phyloP scores from a whole-genome alignment of 2,113 vertebrate species.

The Halichoerus grypus region DNA sequence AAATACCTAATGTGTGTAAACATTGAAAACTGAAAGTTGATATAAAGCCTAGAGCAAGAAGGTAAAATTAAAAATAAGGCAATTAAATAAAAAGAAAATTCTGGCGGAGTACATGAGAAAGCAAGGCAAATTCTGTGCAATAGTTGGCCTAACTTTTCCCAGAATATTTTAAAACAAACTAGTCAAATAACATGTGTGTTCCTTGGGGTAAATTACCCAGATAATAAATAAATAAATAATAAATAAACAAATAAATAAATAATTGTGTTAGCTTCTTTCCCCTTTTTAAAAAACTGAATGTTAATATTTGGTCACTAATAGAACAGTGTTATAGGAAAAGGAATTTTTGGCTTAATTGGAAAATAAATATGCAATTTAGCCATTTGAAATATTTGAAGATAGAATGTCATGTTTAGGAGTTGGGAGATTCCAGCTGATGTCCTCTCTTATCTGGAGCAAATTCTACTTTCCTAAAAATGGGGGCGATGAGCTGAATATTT shows the following conservation, averaged over 20 bases:
- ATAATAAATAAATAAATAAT: neutral
- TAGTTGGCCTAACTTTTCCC: neutral
- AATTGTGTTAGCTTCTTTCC: neutral
- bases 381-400: neutral
- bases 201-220: neutral
- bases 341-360: neutral
- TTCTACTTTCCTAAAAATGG: neutral
- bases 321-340: neutral
- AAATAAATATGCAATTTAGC: neutral
- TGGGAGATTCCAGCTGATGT: neutral
- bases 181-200: neutral
- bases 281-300: neutral
- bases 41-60: constrained; percentile 65
- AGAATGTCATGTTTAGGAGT: neutral
- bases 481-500: neutral
- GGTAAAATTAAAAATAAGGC: constrained; percentile 76
- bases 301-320: neutral
- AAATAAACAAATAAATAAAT: neutral
- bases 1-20: constrained; percentile 74
- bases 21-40: constrained; percentile 62
- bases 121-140: constrained; percentile 16
- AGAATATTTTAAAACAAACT: constrained; percentile 53
- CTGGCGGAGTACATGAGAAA: constrained; percentile 50
- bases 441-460: neutral
- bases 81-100: constrained; percentile 70